Base-by-base conservation (phyloP, 2,113 vertebrate genomes). In the Pygoscelis antarcticus region DNA sequence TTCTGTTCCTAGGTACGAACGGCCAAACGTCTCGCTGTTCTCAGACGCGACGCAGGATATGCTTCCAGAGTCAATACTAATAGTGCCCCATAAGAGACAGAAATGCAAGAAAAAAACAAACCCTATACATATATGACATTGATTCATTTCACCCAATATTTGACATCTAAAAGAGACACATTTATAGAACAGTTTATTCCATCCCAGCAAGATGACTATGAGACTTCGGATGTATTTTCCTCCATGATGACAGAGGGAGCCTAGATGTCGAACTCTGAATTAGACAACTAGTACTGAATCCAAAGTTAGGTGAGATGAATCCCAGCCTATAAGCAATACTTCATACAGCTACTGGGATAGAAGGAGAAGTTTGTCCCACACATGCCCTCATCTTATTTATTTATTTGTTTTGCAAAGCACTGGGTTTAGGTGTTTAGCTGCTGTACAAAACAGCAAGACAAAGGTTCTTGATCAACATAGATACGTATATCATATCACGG, bases 401-500 rank as follows among this genome's bases (percentile, higher is more conserved):
- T 52, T 60, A 29, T 36, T 65, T 72, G 11, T 54, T 89, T 70
- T 87, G 30, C 5, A 71, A 84, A 77, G 11, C 14, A 49, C 5
- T 79, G 9, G 13, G 7, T 82, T 75, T 74, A 60, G 6, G 2
- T 60, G 11, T 29, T 69, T 27, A 36, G 11, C 13, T 82, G 13
- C 7, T 66, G 5, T 27, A 30, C 18, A 68, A 54, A 89, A 64
- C 5, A 57, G 5, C 4, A 83, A 66, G 21, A 22, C 3, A 61
- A 72, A 61, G 1, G 13, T 26, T 69, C 49, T 55, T 66, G 16
- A 42, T 36, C 14, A 42, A 6, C 14, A 11, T 36, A 36, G 1
- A 11, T 34, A 26, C 2, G 4, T 36, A 7, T 36, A 61, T 42
- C 22, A 3, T 15, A 32, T 9, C 0, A n/a, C 2, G 3, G 13